phyloP scores from a whole-genome alignment of 2,797 vertebrate species.

The Mionectes olivaceus region DNA sequence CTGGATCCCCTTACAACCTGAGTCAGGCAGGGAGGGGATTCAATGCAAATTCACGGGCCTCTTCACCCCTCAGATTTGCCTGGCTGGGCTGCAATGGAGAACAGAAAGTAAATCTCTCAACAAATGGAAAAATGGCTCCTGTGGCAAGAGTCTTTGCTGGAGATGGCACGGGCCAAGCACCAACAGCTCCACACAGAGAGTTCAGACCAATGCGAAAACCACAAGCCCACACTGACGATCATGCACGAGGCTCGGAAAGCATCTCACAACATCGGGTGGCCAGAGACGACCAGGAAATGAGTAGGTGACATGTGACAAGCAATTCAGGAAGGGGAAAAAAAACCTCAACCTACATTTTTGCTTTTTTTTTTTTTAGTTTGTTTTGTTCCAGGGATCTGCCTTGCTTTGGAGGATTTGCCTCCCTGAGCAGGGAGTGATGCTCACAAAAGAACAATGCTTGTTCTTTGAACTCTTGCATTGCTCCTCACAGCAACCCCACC shows the following conservation, averaged over 20 bases:
- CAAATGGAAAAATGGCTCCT: background rate
- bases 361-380: background rate
- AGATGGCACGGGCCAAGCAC: background rate
- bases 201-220: background rate
- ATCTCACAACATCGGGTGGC: background rate
- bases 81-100: background rate
- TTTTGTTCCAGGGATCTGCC: background rate
- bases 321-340: background rate
- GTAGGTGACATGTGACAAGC: conserved; percentile 2
- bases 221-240: background rate
- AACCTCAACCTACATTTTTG: background rate
- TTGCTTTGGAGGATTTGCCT: background rate
- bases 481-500: background rate
- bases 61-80: background rate
- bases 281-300: conserved; percentile 29
- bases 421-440: background rate
- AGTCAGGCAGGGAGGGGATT: background rate
- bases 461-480: fast-evolving
- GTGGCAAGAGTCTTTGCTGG: background rate
- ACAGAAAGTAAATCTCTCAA: background rate
- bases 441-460: background rate
- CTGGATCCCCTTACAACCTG: background rate
- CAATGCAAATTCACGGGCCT: background rate
- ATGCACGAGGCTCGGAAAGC: background rate
- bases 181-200: background rate